Evolutionary conservation across 2,113 vertebrate genomes (phyloP).

Genomic region (Sphyrna mokarran): DNA sequence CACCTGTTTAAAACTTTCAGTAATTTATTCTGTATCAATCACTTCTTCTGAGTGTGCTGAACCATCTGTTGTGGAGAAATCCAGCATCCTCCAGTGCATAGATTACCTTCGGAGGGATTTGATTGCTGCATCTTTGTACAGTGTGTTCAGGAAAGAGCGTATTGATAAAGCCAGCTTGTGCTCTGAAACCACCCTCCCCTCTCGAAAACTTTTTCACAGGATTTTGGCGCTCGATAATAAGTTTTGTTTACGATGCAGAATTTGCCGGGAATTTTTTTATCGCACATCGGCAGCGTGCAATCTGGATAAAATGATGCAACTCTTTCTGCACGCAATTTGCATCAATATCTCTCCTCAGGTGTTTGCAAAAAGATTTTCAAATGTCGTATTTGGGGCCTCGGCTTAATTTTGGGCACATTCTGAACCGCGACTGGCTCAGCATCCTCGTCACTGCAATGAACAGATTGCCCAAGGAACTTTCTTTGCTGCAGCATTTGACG

Average conservation of each 20-base stretch:
- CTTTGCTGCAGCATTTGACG: neutral
- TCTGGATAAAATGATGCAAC: constrained; percentile 1
- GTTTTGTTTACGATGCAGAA: constrained; percentile 21
- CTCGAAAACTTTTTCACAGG: neutral
- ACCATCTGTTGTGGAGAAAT: constrained; percentile 18
- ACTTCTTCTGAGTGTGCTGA: neutral
- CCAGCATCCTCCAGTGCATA: neutral
- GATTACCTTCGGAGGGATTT: neutral
- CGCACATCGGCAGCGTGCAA: neutral
- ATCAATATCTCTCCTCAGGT: neutral
- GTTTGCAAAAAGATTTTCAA: neutral
- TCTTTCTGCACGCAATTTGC: neutral
- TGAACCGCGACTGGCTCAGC: neutral
- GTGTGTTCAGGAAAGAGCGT: neutral
- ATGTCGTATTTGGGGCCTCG: neutral
- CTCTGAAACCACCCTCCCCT: neutral
- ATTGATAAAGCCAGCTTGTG: neutral
- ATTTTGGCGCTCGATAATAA: neutral
- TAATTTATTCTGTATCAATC: constrained; percentile 23
- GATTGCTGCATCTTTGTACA: neutral
- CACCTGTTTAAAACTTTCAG: neutral
- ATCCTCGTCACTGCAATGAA: neutral
- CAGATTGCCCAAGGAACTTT: neutral
- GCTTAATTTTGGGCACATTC: neutral
- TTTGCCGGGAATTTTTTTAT: neutral